Base-by-base conservation (phyloP, 1,140 invertebrate genomes). In the Brachionus asplanchnoidis region DNA sequence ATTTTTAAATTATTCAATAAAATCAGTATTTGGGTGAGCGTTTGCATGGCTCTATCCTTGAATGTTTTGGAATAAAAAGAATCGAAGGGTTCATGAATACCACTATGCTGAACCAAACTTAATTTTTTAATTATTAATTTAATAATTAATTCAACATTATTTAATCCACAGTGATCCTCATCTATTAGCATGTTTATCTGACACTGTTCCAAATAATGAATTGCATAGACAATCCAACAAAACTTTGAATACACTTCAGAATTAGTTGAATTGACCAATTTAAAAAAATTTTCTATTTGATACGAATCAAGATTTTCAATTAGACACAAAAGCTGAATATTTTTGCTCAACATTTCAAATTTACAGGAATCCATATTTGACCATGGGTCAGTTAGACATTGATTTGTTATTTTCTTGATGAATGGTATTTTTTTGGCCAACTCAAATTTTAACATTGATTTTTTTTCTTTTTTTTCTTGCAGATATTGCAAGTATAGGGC, bases 41-140 rank as follows among this genome's bases (percentile, higher is more conserved):
- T 42, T 68, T 82, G 79, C 79, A 82, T 82, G 5, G 79, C 28
- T 65, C 79, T 82, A 7, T 82, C 23, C n/a, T 82, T 82, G 44
- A 82, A 82, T 36, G 12, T 26, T 23, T 36, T 44, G 26, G 36
- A 42, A 65, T 65, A 82, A 68, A 14, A 82, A 9, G 28, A 14
- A 44, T 82, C 28, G 40, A 68, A 65, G 14, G 79, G 32, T 12
- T 40, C 79, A 26, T 28, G 26, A 23, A 32, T 9, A 1, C 60
- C 56, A 9, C 17, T 14, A 11, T 20, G 11, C 8, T 68, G 8
- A 26, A 12, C 53, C 9, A 20, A 26, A 36, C 65, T 82, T 17
- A 82, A 32, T 65, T 82, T 82, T 40, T 42, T 68, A 5, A 82
- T 23, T 6, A 82, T 46, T 46, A 82, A 46, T 14, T 65, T 82